Conservation (phyloP, 2,797 vertebrate species). For the Gymnopithys bicolor region DNA sequence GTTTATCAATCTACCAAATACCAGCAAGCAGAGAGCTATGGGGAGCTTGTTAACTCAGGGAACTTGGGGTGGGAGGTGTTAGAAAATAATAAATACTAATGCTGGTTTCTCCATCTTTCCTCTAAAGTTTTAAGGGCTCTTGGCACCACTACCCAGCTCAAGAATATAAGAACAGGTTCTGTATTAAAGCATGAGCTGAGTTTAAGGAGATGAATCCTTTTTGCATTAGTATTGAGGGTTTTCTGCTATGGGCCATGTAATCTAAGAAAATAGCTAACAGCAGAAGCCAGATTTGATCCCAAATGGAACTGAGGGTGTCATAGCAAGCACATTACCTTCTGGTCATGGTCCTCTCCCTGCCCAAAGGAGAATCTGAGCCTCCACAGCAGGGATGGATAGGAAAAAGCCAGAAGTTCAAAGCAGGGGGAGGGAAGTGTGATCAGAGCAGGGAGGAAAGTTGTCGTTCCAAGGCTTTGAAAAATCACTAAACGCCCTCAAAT, state of each 20-base stretch:
- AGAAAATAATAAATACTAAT: slow-evolving; percentile 9
- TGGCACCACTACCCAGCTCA: neutral
- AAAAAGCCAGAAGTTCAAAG: neutral
- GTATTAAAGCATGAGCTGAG: neutral
- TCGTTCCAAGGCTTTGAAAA: neutral
- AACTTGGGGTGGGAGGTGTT: neutral
- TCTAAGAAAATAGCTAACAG: neutral
- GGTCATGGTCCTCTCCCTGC: neutral
- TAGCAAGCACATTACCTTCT: neutral
- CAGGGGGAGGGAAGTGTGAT: neutral
- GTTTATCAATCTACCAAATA: slow-evolving; percentile 29
- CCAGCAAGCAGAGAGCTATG: slow-evolving; percentile 10
- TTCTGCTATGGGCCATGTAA: fast-evolving
- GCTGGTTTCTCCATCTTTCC: neutral
- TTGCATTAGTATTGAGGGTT: neutral
- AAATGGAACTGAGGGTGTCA: neutral
- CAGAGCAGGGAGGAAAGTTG: neutral
- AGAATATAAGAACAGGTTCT: neutral
- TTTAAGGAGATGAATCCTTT: neutral
- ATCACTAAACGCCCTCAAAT: neutral
- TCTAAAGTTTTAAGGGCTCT: slow-evolving; percentile 16
- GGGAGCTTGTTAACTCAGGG: neutral
- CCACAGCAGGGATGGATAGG: fast-evolving
- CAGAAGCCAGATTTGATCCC: neutral
- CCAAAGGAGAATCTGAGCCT: neutral